These are phyloP conservation scores for Heteractis magnifica DNA, from an alignment of 92 coral and sea anemone species.

Conservation along the genomic window DNA sequence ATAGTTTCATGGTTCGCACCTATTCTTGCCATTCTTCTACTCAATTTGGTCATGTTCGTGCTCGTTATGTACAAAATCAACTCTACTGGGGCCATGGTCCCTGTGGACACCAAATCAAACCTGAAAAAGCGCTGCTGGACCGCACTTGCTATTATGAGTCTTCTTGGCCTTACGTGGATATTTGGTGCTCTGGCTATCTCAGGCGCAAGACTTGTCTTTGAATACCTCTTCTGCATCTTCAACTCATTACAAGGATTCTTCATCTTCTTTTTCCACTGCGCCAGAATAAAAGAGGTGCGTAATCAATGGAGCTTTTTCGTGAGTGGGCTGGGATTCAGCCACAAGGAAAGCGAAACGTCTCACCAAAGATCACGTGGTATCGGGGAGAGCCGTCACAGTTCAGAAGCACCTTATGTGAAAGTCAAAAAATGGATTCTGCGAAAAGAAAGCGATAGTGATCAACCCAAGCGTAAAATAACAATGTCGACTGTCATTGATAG, in stretches of 20 bases:
- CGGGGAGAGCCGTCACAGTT: constrained; percentile 50
- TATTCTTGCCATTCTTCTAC: constrained; percentile 45
- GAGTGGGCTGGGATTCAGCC: constrained; percentile 54
- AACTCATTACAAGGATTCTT: constrained; percentile 94
- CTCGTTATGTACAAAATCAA: constrained; percentile 62
- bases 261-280: constrained; percentile 86
- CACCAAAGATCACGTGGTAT: constrained; percentile 59
- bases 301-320: constrained; percentile 74
- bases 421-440: constrained; percentile 15
- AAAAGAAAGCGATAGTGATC: constrained; percentile 16
- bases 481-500: constrained; percentile 12
- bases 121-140: constrained; percentile 67
- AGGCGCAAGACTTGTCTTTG: constrained; percentile 69
- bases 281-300: constrained; percentile 80
- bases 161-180: constrained; percentile 87
- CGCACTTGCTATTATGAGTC: constrained; percentile 72
- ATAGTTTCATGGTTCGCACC: constrained; percentile 71
- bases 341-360: constrained; percentile 32
- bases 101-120: constrained; percentile 76
- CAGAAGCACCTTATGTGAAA: constrained; percentile 14
- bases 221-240: constrained; percentile 87
- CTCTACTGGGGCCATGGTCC: constrained; percentile 68
- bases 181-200: constrained; percentile 90
- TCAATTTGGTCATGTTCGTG: constrained; percentile 61
- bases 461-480: constrained; percentile 23